Base-by-base conservation (phyloP, 2,113 vertebrate genomes). In the Vicugna pacos region DNA sequence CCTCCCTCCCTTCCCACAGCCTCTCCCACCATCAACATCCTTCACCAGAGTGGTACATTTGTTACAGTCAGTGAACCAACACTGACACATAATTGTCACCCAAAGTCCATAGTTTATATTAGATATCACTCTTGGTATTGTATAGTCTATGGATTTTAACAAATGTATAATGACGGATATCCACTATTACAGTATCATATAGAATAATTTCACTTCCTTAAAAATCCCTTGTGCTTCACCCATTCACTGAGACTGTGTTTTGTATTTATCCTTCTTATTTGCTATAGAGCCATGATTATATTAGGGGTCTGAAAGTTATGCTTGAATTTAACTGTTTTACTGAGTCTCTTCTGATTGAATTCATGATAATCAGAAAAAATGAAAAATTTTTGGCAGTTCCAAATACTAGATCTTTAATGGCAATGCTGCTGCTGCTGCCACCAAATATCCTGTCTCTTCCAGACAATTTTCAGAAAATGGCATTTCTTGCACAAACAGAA, bases 291-390 rank as follows among this genome's bases (percentile, higher is more conserved):
- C 62, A 60, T 92, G 48, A 67, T 97, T 89, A 89, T 69, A 80
- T 96, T 87, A 76, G 58, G 60, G 46, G 16, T 42, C 86, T 89
- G 73, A 85, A 89, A 46, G n/a, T 81, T 91, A 2, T 62, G 16
- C 72, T 95, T 75, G 42, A 12, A 54, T 92, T 84, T 84, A 75
- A 60, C 56, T 73, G 14, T 91, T 69, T 80, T 62, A 80, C 17
- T 58, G 52, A 48, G 42, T 80, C 54, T 92, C 17, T 91, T 91
- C n/a, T 79, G 64, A 77, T 62, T 72, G 46, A 96, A 81, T 92
- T 94, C 16, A 46, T 86, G 65, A 81, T 88, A 64, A 94, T 64
- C 19, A 89, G 62, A 85, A 72, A 82, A 93, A 96, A 88, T 83
- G 64, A 92, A 84, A 64, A 58, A 32, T 26, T 38, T 67, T 81